Evolutionary conservation across 30 jellyfish, hydroid and myxozoan species (phyloP).

Genomic region (Hydractinia symbiolongicarpus): DNA sequence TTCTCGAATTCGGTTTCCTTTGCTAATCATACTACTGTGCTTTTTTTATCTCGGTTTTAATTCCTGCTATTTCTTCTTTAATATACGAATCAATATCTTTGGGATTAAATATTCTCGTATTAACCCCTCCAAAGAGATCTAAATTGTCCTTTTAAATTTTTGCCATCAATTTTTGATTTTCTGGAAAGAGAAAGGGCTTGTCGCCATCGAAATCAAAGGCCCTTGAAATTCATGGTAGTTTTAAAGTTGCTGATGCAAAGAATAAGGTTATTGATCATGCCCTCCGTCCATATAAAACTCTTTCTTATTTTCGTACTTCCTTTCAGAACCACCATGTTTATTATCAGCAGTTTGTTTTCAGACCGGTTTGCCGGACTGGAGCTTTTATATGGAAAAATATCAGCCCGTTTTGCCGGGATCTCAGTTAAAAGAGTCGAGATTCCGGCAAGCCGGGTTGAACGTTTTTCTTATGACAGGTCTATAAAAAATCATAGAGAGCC

Average conservation of each 20-base stretch:
- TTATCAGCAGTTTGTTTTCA: too few species aligned
- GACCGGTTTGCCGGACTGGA: too few species aligned
- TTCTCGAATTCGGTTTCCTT: conserved; percentile 58
- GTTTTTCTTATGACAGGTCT: background rate
- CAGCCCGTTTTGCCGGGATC: background rate
- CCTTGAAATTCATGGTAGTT: background rate
- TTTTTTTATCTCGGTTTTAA: background rate
- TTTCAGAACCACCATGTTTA: background rate
- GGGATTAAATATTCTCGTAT: background rate
- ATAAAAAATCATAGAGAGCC: too few species aligned
- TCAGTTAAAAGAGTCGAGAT: background rate
- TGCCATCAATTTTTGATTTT: background rate
- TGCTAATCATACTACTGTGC: background rate
- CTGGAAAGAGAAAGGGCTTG: background rate
- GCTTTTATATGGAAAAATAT: background rate
- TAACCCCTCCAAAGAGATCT: background rate
- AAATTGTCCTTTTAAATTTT: background rate
- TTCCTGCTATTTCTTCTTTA: background rate
- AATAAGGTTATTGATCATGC: background rate
- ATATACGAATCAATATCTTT: background rate
- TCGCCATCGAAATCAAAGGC: background rate
- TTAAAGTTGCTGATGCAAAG: background rate
- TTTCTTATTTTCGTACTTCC: background rate
- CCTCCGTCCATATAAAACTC: background rate
- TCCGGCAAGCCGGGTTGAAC: background rate